phyloP scores from a whole-genome alignment of 2,797 vertebrate species.

The Girardinus metallicus region DNA sequence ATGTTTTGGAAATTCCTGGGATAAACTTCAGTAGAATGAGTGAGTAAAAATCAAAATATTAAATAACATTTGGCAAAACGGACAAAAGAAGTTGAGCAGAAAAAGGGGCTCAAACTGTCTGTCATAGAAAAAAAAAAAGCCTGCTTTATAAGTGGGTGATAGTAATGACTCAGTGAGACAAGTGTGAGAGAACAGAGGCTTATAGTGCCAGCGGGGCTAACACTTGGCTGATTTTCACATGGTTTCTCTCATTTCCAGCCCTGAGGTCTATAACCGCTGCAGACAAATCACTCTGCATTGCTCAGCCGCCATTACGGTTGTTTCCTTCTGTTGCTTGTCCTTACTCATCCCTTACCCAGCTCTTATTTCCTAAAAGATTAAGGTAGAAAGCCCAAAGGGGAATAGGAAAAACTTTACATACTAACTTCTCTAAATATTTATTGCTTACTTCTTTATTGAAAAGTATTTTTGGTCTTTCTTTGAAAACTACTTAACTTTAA shows the following conservation, averaged over 20 bases:
- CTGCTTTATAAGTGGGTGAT: slow-evolving; percentile 49
- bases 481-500: not conserved
- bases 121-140: slow-evolving; percentile 34
- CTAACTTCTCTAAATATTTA: slow-evolving; percentile 42
- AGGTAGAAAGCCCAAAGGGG: not conserved
- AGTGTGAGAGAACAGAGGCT: slow-evolving; percentile 42
- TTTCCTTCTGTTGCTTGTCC: slow-evolving; percentile 26
- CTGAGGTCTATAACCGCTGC: slow-evolving; percentile 34
- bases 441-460: slow-evolving; percentile 15
- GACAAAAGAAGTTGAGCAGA: not conserved
- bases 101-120: slow-evolving; percentile 7
- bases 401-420: slow-evolving; percentile 52
- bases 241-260: slow-evolving; percentile 37
- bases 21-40: not conserved
- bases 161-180: slow-evolving; percentile 55
- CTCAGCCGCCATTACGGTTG: slow-evolving; percentile 53
- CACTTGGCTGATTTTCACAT: slow-evolving; percentile 57
- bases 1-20: not conserved
- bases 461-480: not conserved
- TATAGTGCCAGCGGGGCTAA: slow-evolving; percentile 54
- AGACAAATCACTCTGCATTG: slow-evolving; percentile 28
- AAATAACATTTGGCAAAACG: slow-evolving; percentile 4
- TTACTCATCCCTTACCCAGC: not conserved
- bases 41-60: not conserved
- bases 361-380: slow-evolving; percentile 34